Base-by-base conservation (phyloP, 2,113 vertebrate genomes). In the Microtus montanus region DNA sequence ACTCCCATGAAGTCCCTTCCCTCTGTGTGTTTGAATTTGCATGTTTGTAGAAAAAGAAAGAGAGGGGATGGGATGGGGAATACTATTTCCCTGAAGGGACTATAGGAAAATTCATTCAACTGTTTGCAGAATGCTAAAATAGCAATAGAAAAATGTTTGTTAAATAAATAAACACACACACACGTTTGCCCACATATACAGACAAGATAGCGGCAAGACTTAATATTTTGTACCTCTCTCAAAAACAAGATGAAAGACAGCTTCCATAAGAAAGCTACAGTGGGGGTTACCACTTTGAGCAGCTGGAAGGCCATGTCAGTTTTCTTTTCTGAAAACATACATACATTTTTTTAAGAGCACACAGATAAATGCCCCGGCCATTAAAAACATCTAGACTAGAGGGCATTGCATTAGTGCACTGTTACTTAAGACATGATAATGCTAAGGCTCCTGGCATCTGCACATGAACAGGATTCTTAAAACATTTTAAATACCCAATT, bases 381-480 rank as follows among this genome's bases (percentile, higher is more conserved):
- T 66, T 71, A 85, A 63, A 89, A 92, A 28, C 47, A 68, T 86
- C 44, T 52, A 90, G 83, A 88, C 58, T 28, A 86, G 89, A 95
- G 75, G 84, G 88, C 83, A 88, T 38, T 30, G 14, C 41, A 94
- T 95, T 93, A 91, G 74, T 93, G 38, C 74, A 33, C 44, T 6
- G 87, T 94, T 97, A 94, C 85, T 97, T 95, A 93, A 94, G 92
- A 90, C 94, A 79, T 64, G 41, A 78, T 11, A 47, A 92, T 20
- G 92, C 91, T 63, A 90, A 47, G 94, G 87, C 54, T 86, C 90
- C 89, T 49, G 71, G 92, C 90, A 92, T 96, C 92, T 14, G 93
- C 78, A 94, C 66, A 75, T 61, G 88, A 89, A 92, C 94, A 89
- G 19, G 80, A 84, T 96, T 94, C 95, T 97, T 96, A 95, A 97